Evolutionary conservation across 2,113 vertebrate species (phyloP), one percentile per base, ranked within the genome.

Genomic region (Brachyhypopomus gauderio): DNA sequence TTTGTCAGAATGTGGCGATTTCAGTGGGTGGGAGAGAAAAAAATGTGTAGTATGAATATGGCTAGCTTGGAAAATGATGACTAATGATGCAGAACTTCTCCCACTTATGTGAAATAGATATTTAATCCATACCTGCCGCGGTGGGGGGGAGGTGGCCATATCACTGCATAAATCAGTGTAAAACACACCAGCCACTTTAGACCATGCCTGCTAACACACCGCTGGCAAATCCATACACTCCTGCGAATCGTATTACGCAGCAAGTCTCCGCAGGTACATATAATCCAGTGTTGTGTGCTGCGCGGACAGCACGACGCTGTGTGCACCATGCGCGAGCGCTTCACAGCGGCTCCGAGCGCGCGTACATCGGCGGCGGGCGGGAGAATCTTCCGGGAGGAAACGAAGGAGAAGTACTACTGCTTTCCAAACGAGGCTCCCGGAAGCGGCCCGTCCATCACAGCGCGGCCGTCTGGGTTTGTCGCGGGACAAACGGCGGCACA

Each of bases 61-160:
- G 52, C 72, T 71, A 52, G 58, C 67, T 34, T 78, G 70, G 77
- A 78, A 85, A 80, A 82, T 80, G 79, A 81, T 84, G 82, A 87
- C 82, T 84, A 84, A 87, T 80, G 79, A 82, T 81, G 67, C 77
- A 78, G 69, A 87, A 70, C 56, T 77, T 73, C 60, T 63, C 74
- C 81, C 70, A 75, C 80, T 87, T 79, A 81, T 71, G 34, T 69
- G 52, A 82, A 81, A 85, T 82, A 81, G 82, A 82, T 84, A 72
- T 82, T 84, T 82, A 86, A 85, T 84, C 83, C 70, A 86, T 85
- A 81, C 45, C 56, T 78, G 70, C 73, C 63, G 52, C 48, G 27
- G 55, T 23, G 60, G 38, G 77, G 48, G 72, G 58, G 72, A 56
- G 77, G 55, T 55, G 75, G 78, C 70, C 84, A 78, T 72, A 85